Conservation (phyloP, 2,113 vertebrate genomes). For the Neomonachus schauinslandi region DNA sequence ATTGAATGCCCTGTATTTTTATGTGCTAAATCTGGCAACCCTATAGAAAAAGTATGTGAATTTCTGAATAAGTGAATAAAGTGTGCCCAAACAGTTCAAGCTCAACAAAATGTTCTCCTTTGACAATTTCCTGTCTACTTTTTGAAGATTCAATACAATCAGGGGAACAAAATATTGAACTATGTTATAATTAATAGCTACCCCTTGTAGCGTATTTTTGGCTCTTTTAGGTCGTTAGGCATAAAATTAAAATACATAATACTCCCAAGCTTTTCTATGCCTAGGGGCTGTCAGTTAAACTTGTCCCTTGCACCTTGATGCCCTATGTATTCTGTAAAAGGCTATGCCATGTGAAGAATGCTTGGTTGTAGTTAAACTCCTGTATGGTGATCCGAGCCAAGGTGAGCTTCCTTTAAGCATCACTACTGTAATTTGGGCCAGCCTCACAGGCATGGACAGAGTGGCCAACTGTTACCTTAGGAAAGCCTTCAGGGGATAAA, state of each 20-base stretch:
- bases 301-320: not conserved
- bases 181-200: not conserved
- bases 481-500: not conserved
- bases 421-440: not conserved
- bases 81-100: not conserved
- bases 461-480: not conserved
- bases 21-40: not conserved
- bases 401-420: not conserved
- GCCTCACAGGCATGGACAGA: not conserved
- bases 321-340: not conserved
- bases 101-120: slow-evolving; percentile 23
- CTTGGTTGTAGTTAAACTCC: not conserved
- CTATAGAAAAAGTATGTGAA: not conserved
- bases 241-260: slow-evolving; percentile 27
- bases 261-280: not conserved
- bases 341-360: not conserved
- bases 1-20: not conserved
- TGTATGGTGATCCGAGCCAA: no score
- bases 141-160: slow-evolving; percentile 11
- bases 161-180: not conserved
- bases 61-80: slow-evolving; percentile 12
- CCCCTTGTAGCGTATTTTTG: not conserved
- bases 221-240: not conserved
- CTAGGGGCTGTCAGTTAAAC: not conserved
- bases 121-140: slow-evolving; percentile 15